Evolutionary conservation across 2,888 invertebrate genomes (phyloP), one percentile per base, ranked within the genome.

Genomic region (Lasiommata megera): DNA sequence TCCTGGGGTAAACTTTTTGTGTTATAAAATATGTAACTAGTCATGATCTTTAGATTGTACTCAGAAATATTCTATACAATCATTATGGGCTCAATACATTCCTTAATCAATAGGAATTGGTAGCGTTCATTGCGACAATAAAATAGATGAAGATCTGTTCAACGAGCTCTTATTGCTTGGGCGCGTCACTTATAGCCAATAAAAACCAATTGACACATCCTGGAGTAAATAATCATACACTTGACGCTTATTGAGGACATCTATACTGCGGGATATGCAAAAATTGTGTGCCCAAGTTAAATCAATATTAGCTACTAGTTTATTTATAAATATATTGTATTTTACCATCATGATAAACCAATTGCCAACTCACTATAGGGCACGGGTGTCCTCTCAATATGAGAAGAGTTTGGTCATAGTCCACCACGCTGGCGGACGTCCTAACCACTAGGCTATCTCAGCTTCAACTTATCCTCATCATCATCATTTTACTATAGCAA

Each of bases 161-260:
- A 67, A 67, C 67, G 65, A 66, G 63, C 64, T 56, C 58, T 64
- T 69, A 69, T 69, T 68, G 62, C 59, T n/a, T 73, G 79, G 79
- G 76, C 74, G 80, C 75, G 82, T 73, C 77, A 71, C 72, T 76
- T 73, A 74, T 70, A 76, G 73, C 73, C 76, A 80, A 86, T 84
- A 82, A 82, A 82, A 82, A 76, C 79, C 86, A 88, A 89, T 89
- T 89, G 66, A 68, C 72, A 69, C 72, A 76, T 80, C 81, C 79
- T 77, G 74, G 67, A 63, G 55, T 54, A 58, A 31, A 61, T 61
- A 60, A 59, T 55, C 56, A 65, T 58, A 56, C 51, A 56, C 56
- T 63, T 58, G 62, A 54, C 64, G 58, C 53, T 60, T 61, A 68
- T 68, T 69, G 69, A 70, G 69, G 62, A 52, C 64, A 14, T 23